Evolutionary conservation across 2,113 vertebrate genomes (phyloP), one percentile per base, ranked within the genome.

Genomic region (Scophthalmus maximus): DNA sequence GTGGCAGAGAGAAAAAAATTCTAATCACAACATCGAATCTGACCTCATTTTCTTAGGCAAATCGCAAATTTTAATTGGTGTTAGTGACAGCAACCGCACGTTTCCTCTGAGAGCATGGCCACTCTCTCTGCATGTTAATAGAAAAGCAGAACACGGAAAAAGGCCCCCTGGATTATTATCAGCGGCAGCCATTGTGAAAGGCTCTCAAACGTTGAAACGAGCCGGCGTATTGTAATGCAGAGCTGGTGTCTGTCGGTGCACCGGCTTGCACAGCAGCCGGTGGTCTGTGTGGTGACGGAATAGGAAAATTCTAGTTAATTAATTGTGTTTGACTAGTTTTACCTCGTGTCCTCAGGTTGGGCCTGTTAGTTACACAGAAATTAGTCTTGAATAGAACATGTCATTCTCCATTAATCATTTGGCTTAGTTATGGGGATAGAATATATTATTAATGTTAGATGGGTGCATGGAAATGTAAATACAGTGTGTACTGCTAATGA

Each of bases 51-150:
- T 82, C 71, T 78, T 61, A 23, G 66, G 56, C 79, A 84, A 86
- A 87, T 90, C 83, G 68, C 63, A 87, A 82, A 73, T 86, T 87
- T 87, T 85, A 91, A 88, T 89, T 87, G 80, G 82, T 59, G 70
- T 84, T 73, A 67, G 82, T 70, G 84, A 82, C 82, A 65, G 84
- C 78, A 58, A 68, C 71, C 4, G 0, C 44, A 4, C 18, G 57
- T 52, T 72, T 68, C 75, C 83, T 81, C 60, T 8, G 75, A 76
- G 86, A 80, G 60, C 1, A 14, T 15, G 65, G 78, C 68, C 51
- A 30, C 75, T 42, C 67, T 63, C 81, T 76, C 59, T 77, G 84
- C 78, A 91, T 87, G 63, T 34, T 88, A 87, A 89, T 87, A 14
- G 55, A 11, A n/a, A 52, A 71, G 22, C 50, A 52, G 44, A 14